phyloP scores from a whole-genome alignment of 53 echinoderm and acorn worm species.

The Stichopus horrens region DNA sequence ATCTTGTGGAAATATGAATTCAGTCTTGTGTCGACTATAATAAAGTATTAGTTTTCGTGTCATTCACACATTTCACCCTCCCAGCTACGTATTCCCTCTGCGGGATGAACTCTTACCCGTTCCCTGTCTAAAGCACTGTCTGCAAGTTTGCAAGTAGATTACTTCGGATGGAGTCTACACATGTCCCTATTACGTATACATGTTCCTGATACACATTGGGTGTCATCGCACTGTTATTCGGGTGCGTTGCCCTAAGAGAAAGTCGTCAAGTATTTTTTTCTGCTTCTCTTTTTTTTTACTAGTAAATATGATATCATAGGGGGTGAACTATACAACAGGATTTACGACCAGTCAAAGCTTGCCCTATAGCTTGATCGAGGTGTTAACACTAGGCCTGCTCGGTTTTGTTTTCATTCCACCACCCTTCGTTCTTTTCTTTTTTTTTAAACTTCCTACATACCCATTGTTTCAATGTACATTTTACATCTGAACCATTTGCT shows the following conservation, averaged over 20 bases:
- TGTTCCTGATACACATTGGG: not conserved
- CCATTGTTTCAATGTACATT: slow-evolving; percentile 1
- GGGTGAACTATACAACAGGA: too few relatives aligned
- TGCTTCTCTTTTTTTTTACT: not conserved
- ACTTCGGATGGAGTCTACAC: slow-evolving; percentile 15
- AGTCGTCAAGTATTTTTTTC: not conserved
- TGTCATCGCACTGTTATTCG: slow-evolving; percentile 19
- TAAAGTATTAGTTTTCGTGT: slow-evolving; percentile 6
- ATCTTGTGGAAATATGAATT: too few relatives aligned
- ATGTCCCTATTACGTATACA: not conserved
- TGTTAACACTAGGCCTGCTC: slow-evolving; percentile 5
- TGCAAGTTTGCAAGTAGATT: not conserved
- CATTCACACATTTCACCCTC: slow-evolving; percentile 13
- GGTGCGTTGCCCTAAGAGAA: slow-evolving; percentile 27
- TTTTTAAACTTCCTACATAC: not conserved
- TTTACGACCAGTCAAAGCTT: too few relatives aligned
- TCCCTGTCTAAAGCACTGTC: not conserved
- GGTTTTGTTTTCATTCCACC: slow-evolving; percentile 14
- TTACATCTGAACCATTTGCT: slow-evolving; percentile 15
- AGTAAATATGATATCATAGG: too few relatives aligned
- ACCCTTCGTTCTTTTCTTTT: not conserved
- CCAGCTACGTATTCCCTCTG: not conserved
- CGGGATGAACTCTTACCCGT: not conserved
- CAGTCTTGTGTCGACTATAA: too few relatives aligned
- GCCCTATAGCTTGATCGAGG: not conserved